A percentile compares a stretch with the other conserved stretches of the same genome.
Conservation (phyloP, 2,888 invertebrate genomes). For the Watsonalla binaria region DNA sequence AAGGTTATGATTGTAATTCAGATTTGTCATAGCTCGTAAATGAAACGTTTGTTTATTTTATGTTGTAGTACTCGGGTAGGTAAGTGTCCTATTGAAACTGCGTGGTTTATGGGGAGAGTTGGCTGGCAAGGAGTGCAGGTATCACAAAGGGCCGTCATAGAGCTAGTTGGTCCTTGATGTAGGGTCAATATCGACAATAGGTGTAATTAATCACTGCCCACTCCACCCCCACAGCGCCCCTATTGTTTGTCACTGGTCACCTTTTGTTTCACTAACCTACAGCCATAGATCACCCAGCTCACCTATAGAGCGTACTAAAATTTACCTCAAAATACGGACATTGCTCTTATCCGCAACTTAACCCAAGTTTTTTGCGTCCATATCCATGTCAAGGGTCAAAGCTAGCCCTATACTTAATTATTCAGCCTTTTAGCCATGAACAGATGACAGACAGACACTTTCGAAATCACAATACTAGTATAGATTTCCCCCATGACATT, state of each 20-base stretch:
- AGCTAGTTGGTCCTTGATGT: not conserved
- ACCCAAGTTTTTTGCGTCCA: no score
- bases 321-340: not conserved
- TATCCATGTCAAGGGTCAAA: no score
- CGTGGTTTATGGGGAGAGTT: not conserved
- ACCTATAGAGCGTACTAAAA: not conserved
- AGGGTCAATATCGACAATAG: not conserved
- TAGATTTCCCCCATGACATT: no score
- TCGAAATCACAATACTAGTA: no score
- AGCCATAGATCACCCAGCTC: not conserved
- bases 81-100: constrained; percentile 1
- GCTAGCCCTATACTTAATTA: no score
- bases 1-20: constrained; percentile 71
- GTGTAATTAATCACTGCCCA: constrained; percentile 15
- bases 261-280: constrained; percentile 11
- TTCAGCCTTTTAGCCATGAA: no score
- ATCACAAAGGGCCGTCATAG: not conserved
- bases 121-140: not conserved
- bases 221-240: constrained; percentile 21
- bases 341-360: no score
- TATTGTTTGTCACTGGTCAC: constrained; percentile 25
- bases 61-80: constrained; percentile 21
- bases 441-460: no score
- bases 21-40: constrained; percentile 75
- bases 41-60: constrained; percentile 56